A percentile compares a stretch with the other conserved stretches of the same genome.
phyloP scores from a whole-genome alignment of 2,797 vertebrate genomes.

The Eidolon dupreanum region DNA sequence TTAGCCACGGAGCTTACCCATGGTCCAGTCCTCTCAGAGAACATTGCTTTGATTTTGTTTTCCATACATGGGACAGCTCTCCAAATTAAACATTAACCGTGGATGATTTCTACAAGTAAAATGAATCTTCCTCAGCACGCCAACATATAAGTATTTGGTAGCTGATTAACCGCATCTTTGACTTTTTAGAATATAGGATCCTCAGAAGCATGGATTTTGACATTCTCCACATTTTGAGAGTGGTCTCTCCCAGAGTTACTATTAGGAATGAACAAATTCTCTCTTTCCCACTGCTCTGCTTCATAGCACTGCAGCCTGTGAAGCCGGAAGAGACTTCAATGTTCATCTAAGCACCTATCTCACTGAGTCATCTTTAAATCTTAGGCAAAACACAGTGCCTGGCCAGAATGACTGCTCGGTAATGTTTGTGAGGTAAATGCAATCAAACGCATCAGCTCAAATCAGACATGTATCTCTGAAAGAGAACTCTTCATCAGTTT shows the following conservation, averaged over 20 bases:
- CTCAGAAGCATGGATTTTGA: not conserved
- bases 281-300: not conserved
- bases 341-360: not conserved
- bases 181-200: not conserved
- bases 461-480: not conserved
- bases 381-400: not conserved
- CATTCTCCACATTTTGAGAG: not conserved
- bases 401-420: not conserved
- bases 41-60: slow-evolving; percentile 3
- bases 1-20: not conserved
- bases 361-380: not conserved
- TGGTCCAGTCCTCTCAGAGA: not conserved
- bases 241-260: not conserved
- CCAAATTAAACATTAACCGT: not conserved
- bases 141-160: not conserved
- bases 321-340: not conserved
- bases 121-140: not conserved
- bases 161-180: not conserved
- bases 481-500: slow-evolving; percentile 10
- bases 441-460: not conserved
- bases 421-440: not conserved
- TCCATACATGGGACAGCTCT: not conserved
- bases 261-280: not conserved
- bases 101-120: not conserved
- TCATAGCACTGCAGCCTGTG: not conserved